These are phyloP conservation scores for Perccottus glenii DNA, from an alignment of 2,113 vertebrate species.

Conservation along the genomic window DNA sequence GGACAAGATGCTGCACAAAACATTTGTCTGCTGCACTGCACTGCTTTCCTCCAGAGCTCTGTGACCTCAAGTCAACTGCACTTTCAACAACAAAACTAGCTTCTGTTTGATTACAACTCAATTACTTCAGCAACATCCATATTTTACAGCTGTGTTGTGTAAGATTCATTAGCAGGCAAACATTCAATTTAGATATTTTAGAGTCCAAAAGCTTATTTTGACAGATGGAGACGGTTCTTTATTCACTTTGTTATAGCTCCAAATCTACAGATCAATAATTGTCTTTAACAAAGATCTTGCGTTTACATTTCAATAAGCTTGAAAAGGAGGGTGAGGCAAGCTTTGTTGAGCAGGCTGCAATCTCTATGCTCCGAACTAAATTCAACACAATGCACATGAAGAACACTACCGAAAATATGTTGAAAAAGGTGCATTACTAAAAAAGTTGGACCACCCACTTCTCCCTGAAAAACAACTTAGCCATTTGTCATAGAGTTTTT, in stretches of 20 bases:
- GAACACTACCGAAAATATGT: background rate
- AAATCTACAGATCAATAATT: conserved; percentile 8
- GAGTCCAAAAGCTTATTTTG: conserved; percentile 2
- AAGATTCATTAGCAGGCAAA: too few relatives aligned
- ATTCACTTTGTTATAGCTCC: conserved; percentile 3
- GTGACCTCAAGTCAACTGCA: conserved; percentile 11
- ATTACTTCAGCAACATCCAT: conserved; percentile 7
- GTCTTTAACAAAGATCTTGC: background rate
- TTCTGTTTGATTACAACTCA: conserved; percentile 5
- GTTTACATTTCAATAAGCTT: background rate
- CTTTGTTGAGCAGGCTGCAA: conserved; percentile 4
- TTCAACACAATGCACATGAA: background rate
- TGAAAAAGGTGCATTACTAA: background rate
- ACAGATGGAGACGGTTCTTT: background rate
- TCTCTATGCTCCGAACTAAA: conserved; percentile 4
- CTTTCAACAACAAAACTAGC: conserved; percentile 8
- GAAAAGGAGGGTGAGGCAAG: conserved; percentile 9
- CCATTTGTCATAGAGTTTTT: background rate
- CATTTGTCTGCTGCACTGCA: conserved; percentile 12
- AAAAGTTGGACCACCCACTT: background rate
- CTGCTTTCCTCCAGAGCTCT: conserved; percentile 7
- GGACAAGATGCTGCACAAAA: conserved; percentile 14
- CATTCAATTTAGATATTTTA: conserved; percentile 1
- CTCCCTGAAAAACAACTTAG: background rate
- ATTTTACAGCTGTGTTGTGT: background rate